Percentiles rank a stretch among this genome's conserved stretches.
Conservation (phyloP, 2,113 vertebrate species). For the Melanostigma gelatinosum region DNA sequence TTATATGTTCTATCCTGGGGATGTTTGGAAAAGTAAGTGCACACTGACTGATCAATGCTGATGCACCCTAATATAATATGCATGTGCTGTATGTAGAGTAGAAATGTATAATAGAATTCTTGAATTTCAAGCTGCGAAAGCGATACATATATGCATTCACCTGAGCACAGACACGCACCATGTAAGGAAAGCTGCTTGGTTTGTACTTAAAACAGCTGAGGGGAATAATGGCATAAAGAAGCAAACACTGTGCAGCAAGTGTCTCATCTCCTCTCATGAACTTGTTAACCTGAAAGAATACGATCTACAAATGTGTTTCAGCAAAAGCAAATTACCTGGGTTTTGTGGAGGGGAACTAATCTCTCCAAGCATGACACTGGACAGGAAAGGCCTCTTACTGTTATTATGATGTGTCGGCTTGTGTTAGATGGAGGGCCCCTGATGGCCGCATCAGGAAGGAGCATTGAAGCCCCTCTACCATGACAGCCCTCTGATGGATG, state of each 20-base stretch:
- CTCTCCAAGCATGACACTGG: constrained; percentile 86
- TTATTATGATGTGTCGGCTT: constrained; percentile 88
- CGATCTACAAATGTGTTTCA: constrained; percentile 84
- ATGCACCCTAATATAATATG: not conserved
- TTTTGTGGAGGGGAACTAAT: constrained; percentile 88
- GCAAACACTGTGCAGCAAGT: constrained; percentile 72
- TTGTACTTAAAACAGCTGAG: constrained; percentile 47
- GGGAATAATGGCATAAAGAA: constrained; percentile 63
- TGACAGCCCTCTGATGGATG: constrained; percentile 82
- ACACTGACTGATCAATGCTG: not conserved
- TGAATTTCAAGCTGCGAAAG: no score
- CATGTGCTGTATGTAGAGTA: not conserved
- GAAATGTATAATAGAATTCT: constrained; percentile 1
- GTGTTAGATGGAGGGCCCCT: constrained; percentile 83
- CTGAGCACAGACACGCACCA: not conserved
- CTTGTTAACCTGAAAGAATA: constrained; percentile 83
- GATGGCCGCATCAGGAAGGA: constrained; percentile 81
- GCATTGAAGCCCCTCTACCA: constrained; percentile 75
- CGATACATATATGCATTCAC: not conserved
- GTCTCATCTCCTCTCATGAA: constrained; percentile 75
- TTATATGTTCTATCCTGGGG: not conserved
- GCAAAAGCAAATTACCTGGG: constrained; percentile 85
- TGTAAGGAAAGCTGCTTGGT: constrained; percentile 34
- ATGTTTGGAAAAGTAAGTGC: not conserved
- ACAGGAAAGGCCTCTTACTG: constrained; percentile 87